These are phyloP conservation scores for Heliconius nattereri DNA, from an alignment of 1,140 invertebrate species.

Conservation along the genomic window DNA sequence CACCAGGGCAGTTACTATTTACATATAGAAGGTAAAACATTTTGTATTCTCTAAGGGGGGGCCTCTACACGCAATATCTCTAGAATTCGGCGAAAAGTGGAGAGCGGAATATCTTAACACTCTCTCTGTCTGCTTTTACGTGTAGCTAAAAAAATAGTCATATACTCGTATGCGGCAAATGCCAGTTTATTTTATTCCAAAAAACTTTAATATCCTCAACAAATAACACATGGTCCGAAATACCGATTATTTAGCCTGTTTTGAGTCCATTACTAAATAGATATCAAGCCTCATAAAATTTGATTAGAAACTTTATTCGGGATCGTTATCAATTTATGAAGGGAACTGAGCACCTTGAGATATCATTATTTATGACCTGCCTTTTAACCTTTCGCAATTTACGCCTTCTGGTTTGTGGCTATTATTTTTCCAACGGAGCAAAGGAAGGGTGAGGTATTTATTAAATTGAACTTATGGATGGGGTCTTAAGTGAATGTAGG, in stretches of 20 bases:
- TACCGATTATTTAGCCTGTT: slow-evolving; percentile 1
- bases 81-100: no score
- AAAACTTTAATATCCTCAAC: background rate
- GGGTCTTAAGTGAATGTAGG: background rate
- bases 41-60: no score
- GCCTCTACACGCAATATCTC: no score
- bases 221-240: slow-evolving; percentile 6
- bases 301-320: slow-evolving; percentile 38
- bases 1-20: no score
- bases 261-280: slow-evolving; percentile 26
- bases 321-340: slow-evolving; percentile 43
- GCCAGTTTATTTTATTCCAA: no score
- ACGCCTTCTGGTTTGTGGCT: slow-evolving; percentile 29
- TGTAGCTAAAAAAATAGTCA: no score
- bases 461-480: background rate
- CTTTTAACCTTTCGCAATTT: slow-evolving; percentile 44
- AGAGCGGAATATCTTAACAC: no score
- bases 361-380: slow-evolving; percentile 43
- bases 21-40: no score
- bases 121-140: no score
- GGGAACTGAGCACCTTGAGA: slow-evolving; percentile 36
- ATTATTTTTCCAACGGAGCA: slow-evolving; percentile 6
- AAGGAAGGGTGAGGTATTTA: background rate
- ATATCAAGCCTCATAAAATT: slow-evolving; percentile 39
- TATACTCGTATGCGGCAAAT: no score